Base-by-base conservation (phyloP, 2,113 vertebrate species). In the Gallinago jamesoni region DNA sequence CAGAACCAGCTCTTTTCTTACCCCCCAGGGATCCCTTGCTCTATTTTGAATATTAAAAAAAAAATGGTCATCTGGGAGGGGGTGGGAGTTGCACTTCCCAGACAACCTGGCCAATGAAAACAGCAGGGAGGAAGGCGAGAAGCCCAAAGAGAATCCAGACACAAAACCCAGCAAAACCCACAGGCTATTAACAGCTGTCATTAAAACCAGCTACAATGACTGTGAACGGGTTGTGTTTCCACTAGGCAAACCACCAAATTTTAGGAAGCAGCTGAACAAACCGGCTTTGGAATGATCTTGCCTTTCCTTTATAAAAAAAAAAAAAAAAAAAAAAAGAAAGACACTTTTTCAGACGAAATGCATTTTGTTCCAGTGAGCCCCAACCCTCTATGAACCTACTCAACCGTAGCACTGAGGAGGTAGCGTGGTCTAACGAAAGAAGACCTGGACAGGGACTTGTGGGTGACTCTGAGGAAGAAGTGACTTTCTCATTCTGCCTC, bases 21-120 rank as follows among this genome's bases (percentile, higher is more conserved):
- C n/a, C 94, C 94, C 74, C 84, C 17, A 48, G 72, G 95, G 96
- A 87, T 64, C 82, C 66, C 31, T 91, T 97, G 96, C 87, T 97
- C 96, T 94, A 96, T 97, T 97, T 96, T 89, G 77, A 72, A 94
- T 56, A 60, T 41, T 39, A 12, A 39, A 39, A 39, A 39, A 77
- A 92, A 92, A 92, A 64, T 19, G 8, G 64, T 93, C 93, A 72
- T 45, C 53, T 25, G 37, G 77, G 91, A 75, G 60, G 89, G 69
- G 48, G 77, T 30, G 81, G 74, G 60, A 83, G 35, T 17, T 94
- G 25, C 59, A 55, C 75, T 94, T 96, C 68, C 56, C 94, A 80
- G 64, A 8, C 50, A 93, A 81, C 30, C 47, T 96, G 85, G 24
- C 88, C 88, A 90, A 91, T 85, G 81, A 83, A 90, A 94, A 92